These are phyloP conservation scores for Chymomyza procnemis DNA, from an alignment of 2,888 invertebrate species.

Conservation along the genomic window DNA sequence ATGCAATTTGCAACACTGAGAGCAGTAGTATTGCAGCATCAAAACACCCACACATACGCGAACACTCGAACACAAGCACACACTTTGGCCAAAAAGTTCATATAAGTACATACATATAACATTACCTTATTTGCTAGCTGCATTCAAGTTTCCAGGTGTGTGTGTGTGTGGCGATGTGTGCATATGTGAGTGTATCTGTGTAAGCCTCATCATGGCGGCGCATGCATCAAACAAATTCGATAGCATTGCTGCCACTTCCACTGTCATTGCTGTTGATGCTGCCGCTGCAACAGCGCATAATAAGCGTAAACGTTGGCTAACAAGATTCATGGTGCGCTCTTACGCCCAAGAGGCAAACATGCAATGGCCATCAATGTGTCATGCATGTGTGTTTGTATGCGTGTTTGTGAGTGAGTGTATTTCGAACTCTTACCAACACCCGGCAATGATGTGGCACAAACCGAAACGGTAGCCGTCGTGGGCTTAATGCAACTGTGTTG, in stretches of 20 bases:
- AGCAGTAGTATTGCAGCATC: not conserved
- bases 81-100: slow-evolving; percentile 4
- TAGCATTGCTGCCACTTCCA: slow-evolving; percentile 51
- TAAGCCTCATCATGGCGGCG: slow-evolving; percentile 5
- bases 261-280: slow-evolving; percentile 11
- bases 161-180: slow-evolving; percentile 9
- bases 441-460: slow-evolving; percentile 3
- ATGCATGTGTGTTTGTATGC: slow-evolving; percentile 4
- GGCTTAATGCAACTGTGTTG: slow-evolving; percentile 72
- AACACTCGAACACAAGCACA: slow-evolving; percentile 32
- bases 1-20: slow-evolving; percentile 53
- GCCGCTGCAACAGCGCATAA: slow-evolving; percentile 51
- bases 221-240: slow-evolving; percentile 72
- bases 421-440: not conserved
- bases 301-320: slow-evolving; percentile 76
- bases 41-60: too few species aligned
- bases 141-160: not conserved
- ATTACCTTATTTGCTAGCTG: slow-evolving; percentile 42
- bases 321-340: slow-evolving; percentile 73
- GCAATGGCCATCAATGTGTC: slow-evolving; percentile 68
- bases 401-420: not conserved
- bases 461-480: not conserved
- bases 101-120: slow-evolving; percentile 14
- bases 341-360: slow-evolving; percentile 71
- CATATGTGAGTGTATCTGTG: slow-evolving; percentile 28